Evolutionary conservation across 2,113 vertebrate genomes (phyloP), one percentile per base, ranked within the genome.

Genomic region (Vidua macroura): DNA sequence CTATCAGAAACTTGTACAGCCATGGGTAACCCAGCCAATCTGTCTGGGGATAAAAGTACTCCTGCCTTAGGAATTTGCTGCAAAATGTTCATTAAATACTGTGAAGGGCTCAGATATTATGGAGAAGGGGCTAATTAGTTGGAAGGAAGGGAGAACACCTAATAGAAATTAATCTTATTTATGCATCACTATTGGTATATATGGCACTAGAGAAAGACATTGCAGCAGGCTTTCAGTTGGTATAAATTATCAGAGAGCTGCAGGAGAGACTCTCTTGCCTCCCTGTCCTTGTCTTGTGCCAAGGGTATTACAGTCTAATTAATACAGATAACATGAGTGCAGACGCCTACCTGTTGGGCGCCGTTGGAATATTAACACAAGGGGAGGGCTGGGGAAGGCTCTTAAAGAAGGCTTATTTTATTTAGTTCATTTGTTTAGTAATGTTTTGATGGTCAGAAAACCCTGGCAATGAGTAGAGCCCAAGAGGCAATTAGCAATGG

Each of bases 301-400:
- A 96, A 97, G 94, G 93, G 92, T 92, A 95, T 96, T 96, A 96
- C 83, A 92, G 88, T 94, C 94, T 96, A 96, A 96, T 97, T 96
- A 96, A 96, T 96, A 96, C 94, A 96, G 94, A 97, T 96, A 95
- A 96, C 92, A 88, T 75, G 88, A 96, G 95, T 70, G 80, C 93
- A 95, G 88, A 86, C 44, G 13, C 94, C 94, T 96, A 97, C 95
- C 95, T 95, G 93, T 95, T 96, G 95, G 90, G 93, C 2, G 3
- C 92, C 3, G 62, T 64, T 95, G 90, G 92, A 95, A 95, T 92
- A 86, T 90, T 95, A 96, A 96, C 89, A 66, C 64, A 64, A 80
- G 76, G 73, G 64, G 88, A 95, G 84, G 90, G 87, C 55, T 77
- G 59, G 67, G 56, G 39, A 62, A 96, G 52, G 85, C 67, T 91